phyloP scores from a whole-genome alignment of 2,113 vertebrate species.

The Hypomesus transpacificus region DNA sequence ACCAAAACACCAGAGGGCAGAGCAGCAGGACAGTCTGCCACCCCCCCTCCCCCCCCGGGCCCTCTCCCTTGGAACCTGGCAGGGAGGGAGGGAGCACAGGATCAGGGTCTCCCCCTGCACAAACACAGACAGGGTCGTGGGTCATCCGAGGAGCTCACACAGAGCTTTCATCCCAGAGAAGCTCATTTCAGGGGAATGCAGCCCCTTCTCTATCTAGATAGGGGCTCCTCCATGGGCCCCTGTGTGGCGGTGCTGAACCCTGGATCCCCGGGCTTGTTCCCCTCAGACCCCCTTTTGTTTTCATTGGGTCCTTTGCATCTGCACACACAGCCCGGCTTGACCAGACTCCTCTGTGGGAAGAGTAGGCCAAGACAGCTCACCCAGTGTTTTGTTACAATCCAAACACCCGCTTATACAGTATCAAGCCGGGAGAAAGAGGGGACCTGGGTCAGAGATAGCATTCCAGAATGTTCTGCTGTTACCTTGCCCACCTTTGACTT shows the following conservation, averaged over 20 bases:
- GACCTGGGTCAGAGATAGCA: constrained; percentile 25
- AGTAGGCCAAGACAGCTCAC: constrained; percentile 70
- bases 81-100: constrained; percentile 59
- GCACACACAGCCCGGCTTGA: constrained; percentile 71
- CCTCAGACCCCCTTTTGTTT: constrained; percentile 64
- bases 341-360: constrained; percentile 63
- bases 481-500: constrained; percentile 29
- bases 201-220: constrained; percentile 70
- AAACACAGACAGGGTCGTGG: constrained; percentile 70
- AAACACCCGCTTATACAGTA: constrained; percentile 62
- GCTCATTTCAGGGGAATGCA: constrained; percentile 75
- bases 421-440: constrained; percentile 46
- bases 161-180: constrained; percentile 71
- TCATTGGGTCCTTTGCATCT: constrained; percentile 75
- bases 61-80: constrained; percentile 57
- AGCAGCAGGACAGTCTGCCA: constrained; percentile 54
- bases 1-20: constrained; percentile 64
- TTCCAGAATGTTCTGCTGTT: constrained; percentile 13
- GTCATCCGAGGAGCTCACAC: constrained; percentile 67
- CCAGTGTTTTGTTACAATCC: constrained; percentile 64
- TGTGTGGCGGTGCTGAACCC: constrained; percentile 76
- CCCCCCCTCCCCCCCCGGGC: constrained; percentile 33
- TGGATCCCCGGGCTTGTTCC: constrained; percentile 75
- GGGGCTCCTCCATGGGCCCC: constrained; percentile 68
- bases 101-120: constrained; percentile 65